phyloP scores from a whole-genome alignment of 2,113 vertebrate genomes.

The Phaethon lepturus region DNA sequence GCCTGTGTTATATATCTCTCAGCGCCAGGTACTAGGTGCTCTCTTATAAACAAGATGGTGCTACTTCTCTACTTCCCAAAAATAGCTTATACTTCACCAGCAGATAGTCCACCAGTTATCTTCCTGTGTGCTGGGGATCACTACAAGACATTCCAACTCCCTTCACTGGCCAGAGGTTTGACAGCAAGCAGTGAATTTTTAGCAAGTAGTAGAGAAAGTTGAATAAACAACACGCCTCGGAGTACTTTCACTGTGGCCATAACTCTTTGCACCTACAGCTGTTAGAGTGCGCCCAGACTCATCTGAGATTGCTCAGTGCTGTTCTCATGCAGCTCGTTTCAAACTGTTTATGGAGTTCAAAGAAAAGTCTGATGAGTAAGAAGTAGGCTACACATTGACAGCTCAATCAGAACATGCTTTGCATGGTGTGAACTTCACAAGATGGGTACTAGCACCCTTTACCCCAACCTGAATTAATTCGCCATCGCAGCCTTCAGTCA shows the following conservation, averaged over 20 bases:
- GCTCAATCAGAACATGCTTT: not conserved
- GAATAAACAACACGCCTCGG: fast-evolving
- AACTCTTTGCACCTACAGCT: fast-evolving
- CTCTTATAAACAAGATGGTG: not conserved
- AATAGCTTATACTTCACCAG: not conserved
- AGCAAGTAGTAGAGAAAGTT: not conserved
- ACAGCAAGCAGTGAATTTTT: not conserved
- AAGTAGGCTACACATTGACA: not conserved
- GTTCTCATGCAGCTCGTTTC: not conserved
- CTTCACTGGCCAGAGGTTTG: not conserved
- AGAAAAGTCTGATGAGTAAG: not conserved
- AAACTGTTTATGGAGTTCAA: not conserved
- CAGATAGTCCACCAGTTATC: not conserved
- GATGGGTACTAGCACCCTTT: not conserved
- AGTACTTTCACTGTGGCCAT: fast-evolving
- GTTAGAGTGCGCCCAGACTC: not conserved
- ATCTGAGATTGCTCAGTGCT: not conserved
- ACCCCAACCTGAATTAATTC: fast-evolving
- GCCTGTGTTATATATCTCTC: not conserved
- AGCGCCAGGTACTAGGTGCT: not conserved
- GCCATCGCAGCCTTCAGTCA: fast-evolving
- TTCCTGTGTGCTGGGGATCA: fast-evolving
- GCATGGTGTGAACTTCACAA: fast-evolving
- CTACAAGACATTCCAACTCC: not conserved
- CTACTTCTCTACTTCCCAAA: not conserved